Base-by-base conservation (phyloP, 1,140 invertebrate species). In the Panonychus citri region DNA sequence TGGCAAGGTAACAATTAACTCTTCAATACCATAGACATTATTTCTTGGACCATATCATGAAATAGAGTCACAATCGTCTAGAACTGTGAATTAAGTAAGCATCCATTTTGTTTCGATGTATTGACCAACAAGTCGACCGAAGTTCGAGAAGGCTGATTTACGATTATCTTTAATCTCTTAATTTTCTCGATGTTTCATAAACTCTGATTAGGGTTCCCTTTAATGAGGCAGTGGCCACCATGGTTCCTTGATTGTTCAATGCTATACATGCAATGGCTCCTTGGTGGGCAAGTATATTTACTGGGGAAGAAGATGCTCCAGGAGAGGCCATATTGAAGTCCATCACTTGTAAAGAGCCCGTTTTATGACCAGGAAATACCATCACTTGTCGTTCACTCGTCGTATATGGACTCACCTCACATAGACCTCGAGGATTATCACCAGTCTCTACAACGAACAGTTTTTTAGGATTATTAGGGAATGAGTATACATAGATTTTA, bases 121-220 rank as follows among this genome's bases (percentile, higher is more conserved):
- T 59, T 77, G 77, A 24, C 81, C 80, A 26, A 82, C 69, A 62
- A 83, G 77, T 7, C n/a, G n/a, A 48, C 77, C 75, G 65, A 82
- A 78, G 64, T 77, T 79, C 27, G 79, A 77, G 62, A 83, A 78
- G 77, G 77, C 76, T 48, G 81, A 74, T 55, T 68, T 62, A 40
- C 65, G 64, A 62, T 75, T 75, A 12, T 74, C 64, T n/a, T 63
- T 63, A 42, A 78, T 78, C 63, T 84, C 76, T 69, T 83, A 83
- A 0, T 43, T 26, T 27, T 28, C 76, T 77, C 42, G 69, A 65
- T 40, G 81, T 79, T 65, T 89, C 84, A 81, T 85, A 91, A 1
- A 91, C 79, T 59, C 86, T 74, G 27, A 93, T 83, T 53, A 91
- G 71, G 3, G 87, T 93, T 46, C 87, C 87, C 68, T 73, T 55